phyloP scores from a whole-genome alignment of 37 sponge, comb jelly and placozoan species.

The Halisarca cf. caerulea region DNA sequence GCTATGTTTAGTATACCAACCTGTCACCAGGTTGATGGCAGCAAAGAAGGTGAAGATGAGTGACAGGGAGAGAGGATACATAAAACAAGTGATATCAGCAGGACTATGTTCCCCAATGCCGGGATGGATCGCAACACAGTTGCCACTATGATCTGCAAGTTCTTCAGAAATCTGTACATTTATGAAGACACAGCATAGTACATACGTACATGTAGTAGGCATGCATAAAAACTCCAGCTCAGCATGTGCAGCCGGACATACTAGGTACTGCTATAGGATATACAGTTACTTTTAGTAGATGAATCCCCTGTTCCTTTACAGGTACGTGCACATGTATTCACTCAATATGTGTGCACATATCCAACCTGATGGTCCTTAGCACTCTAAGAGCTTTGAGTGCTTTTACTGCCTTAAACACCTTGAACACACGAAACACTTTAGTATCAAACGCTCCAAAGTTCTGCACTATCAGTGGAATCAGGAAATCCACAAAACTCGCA shows the following conservation, averaged over 20 bases:
- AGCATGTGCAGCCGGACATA: neutral
- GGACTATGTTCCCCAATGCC: conserved; percentile 76
- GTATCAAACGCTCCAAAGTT: conserved; percentile 49
- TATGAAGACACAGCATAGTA: neutral
- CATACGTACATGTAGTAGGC: neutral
- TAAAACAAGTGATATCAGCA: conserved; percentile 76
- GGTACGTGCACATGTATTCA: no score
- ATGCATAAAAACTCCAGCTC: neutral
- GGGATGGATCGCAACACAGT: conserved; percentile 80
- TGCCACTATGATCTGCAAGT: conserved; percentile 79
- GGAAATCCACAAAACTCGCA: conserved; percentile 58
- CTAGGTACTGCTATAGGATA: no score
- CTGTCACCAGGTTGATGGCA: neutral
- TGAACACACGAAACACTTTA: conserved; percentile 49
- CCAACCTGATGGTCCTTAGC: conserved; percentile 70
- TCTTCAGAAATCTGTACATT: conserved; percentile 66
- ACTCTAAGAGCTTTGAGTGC: conserved; percentile 80
- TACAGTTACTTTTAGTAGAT: no score
- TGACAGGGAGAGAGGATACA: no score
- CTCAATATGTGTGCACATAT: no score
- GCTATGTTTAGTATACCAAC: neutral
- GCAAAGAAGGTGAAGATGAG: no score
- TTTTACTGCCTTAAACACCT: conserved; percentile 52
- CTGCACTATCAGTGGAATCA: conserved; percentile 62
- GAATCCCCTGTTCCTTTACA: no score